phyloP scores from a whole-genome alignment of 2,113 vertebrate genomes.

The Cygnus buccinator region DNA sequence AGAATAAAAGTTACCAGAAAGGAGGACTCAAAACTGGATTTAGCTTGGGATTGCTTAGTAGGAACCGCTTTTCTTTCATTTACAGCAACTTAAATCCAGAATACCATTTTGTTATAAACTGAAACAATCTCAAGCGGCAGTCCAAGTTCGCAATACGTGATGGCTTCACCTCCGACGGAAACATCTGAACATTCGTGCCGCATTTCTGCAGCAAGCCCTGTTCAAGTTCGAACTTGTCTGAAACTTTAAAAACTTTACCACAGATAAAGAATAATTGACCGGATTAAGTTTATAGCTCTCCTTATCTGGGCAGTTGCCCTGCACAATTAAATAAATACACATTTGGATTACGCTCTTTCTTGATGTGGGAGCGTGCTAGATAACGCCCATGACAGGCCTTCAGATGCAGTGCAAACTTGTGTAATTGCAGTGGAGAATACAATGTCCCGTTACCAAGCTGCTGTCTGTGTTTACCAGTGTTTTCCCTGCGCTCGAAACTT shows the following conservation, averaged over 20 bases:
- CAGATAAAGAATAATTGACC: constrained; percentile 56
- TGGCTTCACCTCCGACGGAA: neutral
- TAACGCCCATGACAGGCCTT: constrained; percentile 37
- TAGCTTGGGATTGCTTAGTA: neutral
- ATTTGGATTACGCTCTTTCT: constrained; percentile 38
- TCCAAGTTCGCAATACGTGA: neutral
- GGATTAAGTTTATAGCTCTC: constrained; percentile 65
- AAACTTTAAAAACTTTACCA: constrained; percentile 36
- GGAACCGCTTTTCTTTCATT: neutral
- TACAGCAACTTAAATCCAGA: neutral
- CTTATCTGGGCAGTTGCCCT: constrained; percentile 67
- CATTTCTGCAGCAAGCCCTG: neutral
- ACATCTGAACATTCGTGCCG: neutral
- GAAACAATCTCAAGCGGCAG: neutral
- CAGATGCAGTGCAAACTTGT: constrained; percentile 13
- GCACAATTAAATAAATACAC: constrained; percentile 67
- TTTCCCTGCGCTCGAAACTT: constrained; percentile 55
- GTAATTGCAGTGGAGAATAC: constrained; percentile 6
- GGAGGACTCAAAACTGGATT: neutral
- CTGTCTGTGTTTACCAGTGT: constrained; percentile 41
- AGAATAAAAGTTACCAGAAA: neutral
- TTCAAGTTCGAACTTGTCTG: constrained; percentile 54
- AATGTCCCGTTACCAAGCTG: constrained; percentile 23
- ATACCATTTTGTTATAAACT: neutral
- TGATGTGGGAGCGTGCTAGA: constrained; percentile 52